Percentiles rank a stretch among this genome's conserved stretches.
Evolutionary conservation across 2,113 vertebrate genomes (phyloP).

Genomic region (Emydocephalus ijimae): DNA sequence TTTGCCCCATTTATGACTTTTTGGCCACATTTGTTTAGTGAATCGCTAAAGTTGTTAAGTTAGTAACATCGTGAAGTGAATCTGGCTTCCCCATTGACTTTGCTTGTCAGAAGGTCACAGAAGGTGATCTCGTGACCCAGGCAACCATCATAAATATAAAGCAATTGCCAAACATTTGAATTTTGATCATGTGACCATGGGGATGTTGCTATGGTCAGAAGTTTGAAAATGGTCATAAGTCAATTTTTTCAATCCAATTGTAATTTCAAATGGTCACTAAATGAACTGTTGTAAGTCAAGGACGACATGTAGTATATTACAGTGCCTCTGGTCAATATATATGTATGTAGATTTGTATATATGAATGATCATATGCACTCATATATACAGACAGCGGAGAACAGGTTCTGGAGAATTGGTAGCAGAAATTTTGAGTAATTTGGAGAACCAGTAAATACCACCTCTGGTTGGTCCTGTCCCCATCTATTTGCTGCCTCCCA

Average conservation of each 20-base stretch:
- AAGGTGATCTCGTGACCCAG: not conserved
- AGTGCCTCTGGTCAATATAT: not conserved
- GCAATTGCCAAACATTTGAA: not conserved
- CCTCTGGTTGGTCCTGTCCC: no score
- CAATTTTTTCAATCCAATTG: not conserved
- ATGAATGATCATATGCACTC: no score
- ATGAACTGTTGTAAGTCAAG: not conserved
- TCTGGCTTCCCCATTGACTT: not conserved
- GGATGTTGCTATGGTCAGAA: not conserved
- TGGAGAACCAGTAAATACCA: no score
- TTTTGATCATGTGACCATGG: not conserved
- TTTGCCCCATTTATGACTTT: not conserved
- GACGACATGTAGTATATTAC: not conserved
- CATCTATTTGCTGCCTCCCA: no score
- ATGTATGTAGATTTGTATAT: not conserved
- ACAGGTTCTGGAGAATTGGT: no score
- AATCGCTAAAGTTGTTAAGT: not conserved
- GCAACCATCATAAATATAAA: no score
- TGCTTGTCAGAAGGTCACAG: not conserved
- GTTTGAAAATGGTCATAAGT: not conserved
- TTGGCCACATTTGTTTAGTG: not conserved
- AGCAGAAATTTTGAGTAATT: no score
- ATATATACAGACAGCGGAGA: not conserved
- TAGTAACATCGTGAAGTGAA: not conserved
- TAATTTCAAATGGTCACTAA: not conserved